Evolutionary conservation across 1,140 invertebrate species (phyloP).

Genomic region (Sarcophaga bullata): DNA sequence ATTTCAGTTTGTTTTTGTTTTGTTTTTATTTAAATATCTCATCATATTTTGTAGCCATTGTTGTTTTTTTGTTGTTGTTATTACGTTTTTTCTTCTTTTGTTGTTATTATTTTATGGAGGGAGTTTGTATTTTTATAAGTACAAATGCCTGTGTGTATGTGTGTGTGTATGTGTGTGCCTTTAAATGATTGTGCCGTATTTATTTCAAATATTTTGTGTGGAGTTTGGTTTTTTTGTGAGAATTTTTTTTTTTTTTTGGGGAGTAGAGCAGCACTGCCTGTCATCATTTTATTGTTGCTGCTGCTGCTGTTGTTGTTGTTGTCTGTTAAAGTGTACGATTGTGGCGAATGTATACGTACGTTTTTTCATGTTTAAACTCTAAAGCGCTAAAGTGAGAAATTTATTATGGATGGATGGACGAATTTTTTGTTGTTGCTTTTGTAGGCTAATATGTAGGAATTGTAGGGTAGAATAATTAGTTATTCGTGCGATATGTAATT

Average conservation of each 20-base stretch:
- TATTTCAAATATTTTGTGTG: not conserved
- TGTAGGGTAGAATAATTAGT: too few relatives aligned
- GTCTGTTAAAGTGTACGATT: constrained; percentile 14
- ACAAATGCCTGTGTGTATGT: not conserved
- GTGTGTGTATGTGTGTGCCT: not conserved
- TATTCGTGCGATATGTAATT: too few relatives aligned
- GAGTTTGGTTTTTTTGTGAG: not conserved
- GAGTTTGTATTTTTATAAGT: too few relatives aligned
- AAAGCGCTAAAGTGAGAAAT: not conserved
- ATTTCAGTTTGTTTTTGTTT: not conserved
- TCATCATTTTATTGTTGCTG: constrained; percentile 24
- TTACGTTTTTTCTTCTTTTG: too few relatives aligned
- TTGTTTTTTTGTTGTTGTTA: too few relatives aligned
- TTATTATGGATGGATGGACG: not conserved
- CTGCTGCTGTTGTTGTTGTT: constrained; percentile 18
- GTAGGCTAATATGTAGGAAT: too few relatives aligned
- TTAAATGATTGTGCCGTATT: not conserved
- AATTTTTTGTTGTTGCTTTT: not conserved
- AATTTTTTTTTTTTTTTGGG: not conserved
- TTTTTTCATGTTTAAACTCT: not conserved
- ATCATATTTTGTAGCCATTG: not conserved
- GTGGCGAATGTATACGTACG: not conserved
- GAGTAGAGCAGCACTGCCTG: not conserved
- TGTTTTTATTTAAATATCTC: constrained; percentile 3
- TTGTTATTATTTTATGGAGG: too few relatives aligned